Evolutionary conservation across 2,888 invertebrate genomes (phyloP), one percentile per base, ranked within the genome.

Genomic region (Acanthosoma haemorrhoidale): DNA sequence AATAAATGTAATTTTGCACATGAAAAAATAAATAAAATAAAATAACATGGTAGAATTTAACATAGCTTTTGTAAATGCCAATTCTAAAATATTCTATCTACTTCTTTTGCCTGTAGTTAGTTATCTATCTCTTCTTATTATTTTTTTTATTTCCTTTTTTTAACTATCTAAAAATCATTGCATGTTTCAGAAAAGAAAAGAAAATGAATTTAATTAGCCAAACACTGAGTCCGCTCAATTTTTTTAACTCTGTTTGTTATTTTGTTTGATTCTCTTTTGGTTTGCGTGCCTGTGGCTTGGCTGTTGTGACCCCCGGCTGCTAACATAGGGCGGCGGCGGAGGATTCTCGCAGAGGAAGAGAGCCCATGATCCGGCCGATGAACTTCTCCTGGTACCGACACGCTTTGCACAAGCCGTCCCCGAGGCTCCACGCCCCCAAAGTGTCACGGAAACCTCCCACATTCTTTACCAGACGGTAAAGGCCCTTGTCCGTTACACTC

Each of bases 301-400:
- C 74, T 76, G 75, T 71, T 75, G 64, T 64, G 64, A 64, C 39
- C 64, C 64, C 64, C 59, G 73, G 73, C 72, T 76, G 74, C 71
- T 76, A 67, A 72, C 92, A 89, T 73, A 67, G 70, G 70, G 70
- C 70, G 64, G 64, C 36, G 38, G 64, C 64, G 64, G 64, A 64
- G 64, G 64, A 64, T 64, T 72, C 66, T 58, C 66, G 68, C 73
- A 73, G 70, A 94, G 94, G 91, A 94, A 94, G 89, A 92, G 94
- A 86, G 90, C 93, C 87, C 90, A 88, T 80, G 88, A 89, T 83
- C 84, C 85, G 81, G 88, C 88, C 85, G 90, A 90, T 85, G 91
- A 91, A 85, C 86, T 91, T 86, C 87, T 94, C 90, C 93, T 95
- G 94, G 94, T 95, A 94, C 91, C 89, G 84, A 80, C 84, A 82